These are phyloP conservation scores for Lampris megalopsis DNA, from an alignment of 2,113 vertebrate genomes.

Conservation along the genomic window DNA sequence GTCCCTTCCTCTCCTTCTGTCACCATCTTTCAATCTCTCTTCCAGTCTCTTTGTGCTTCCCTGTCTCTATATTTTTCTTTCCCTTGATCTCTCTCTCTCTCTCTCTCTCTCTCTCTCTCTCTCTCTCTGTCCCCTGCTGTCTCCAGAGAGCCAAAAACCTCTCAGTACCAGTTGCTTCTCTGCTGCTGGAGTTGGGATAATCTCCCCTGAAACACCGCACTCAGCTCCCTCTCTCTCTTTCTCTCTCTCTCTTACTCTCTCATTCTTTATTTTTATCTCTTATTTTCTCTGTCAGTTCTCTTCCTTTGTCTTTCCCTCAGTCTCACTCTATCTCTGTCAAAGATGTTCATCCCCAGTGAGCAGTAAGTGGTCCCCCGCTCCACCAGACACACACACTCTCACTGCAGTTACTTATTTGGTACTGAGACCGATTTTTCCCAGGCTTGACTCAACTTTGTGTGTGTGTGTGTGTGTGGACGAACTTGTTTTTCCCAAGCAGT, in stretches of 20 bases:
- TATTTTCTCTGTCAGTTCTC: slow-evolving; percentile 33
- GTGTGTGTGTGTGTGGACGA: not conserved
- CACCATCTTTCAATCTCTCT: not conserved
- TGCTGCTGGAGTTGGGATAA: slow-evolving; percentile 35
- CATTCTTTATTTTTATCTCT: slow-evolving; percentile 22
- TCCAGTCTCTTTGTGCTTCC: not conserved
- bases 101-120: not conserved
- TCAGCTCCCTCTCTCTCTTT: slow-evolving; percentile 50
- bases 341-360: slow-evolving; percentile 60
- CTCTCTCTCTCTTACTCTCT: slow-evolving; percentile 24
- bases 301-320: slow-evolving; percentile 35
- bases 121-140: not conserved
- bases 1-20: not conserved
- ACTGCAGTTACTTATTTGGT: slow-evolving; percentile 74
- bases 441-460: slow-evolving; percentile 61
- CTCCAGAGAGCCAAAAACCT: slow-evolving; percentile 20
- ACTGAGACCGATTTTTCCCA: slow-evolving; percentile 72
- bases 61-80: not conserved
- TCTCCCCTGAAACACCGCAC: slow-evolving; percentile 39
- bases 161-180: not conserved
- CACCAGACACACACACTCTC: slow-evolving; percentile 53
- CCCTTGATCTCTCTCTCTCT: not conserved
- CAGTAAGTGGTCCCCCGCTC: slow-evolving; percentile 62
- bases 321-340: slow-evolving; percentile 48
- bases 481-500: too few species aligned